Percentiles rank a stretch among this genome's conserved stretches.
These are phyloP conservation scores for Rhadina sibilatrix DNA, from an alignment of 2,113 vertebrate species.

Conservation along the genomic window DNA sequence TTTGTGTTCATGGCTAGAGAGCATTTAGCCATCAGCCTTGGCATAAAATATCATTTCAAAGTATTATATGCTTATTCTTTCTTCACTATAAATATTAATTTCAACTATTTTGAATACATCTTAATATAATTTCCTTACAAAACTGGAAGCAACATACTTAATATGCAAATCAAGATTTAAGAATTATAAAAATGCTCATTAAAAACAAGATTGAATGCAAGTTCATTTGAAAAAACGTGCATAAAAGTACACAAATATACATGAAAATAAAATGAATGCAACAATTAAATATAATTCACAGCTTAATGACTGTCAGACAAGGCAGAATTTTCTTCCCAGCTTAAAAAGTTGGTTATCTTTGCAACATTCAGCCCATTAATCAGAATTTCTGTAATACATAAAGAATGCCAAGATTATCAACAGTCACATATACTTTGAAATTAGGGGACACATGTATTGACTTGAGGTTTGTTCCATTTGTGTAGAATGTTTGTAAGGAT, in stretches of 20 bases:
- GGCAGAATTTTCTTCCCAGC: neutral
- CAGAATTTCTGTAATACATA: conserved; percentile 85
- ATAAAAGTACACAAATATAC: conserved; percentile 26
- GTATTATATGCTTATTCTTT: neutral
- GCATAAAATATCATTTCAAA: neutral
- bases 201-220: conserved; percentile 57
- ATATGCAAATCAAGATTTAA: conserved; percentile 32
- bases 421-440: conserved; percentile 90
- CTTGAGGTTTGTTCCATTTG: conserved; percentile 88
- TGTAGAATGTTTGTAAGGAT: conserved; percentile 91
- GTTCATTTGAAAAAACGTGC: conserved; percentile 13
- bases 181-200: conserved; percentile 7
- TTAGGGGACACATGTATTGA: conserved; percentile 85
- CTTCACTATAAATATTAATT: conserved; percentile 13
- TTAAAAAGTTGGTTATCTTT: neutral
- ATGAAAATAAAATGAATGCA: conserved; percentile 26
- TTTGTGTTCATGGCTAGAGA: neutral
- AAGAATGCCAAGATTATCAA: conserved; percentile 94
- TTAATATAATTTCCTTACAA: conserved; percentile 26
- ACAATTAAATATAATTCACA: conserved; percentile 66
- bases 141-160: conserved; percentile 23
- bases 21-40: neutral
- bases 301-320: conserved; percentile 39
- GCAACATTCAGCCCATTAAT: conserved; percentile 8
- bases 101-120: conserved; percentile 39